Percentiles rank a stretch among this genome's conserved stretches.
These are phyloP conservation scores for Australoheros scitulus DNA, from an alignment of 2,113 vertebrate species.

Conservation along the genomic window DNA sequence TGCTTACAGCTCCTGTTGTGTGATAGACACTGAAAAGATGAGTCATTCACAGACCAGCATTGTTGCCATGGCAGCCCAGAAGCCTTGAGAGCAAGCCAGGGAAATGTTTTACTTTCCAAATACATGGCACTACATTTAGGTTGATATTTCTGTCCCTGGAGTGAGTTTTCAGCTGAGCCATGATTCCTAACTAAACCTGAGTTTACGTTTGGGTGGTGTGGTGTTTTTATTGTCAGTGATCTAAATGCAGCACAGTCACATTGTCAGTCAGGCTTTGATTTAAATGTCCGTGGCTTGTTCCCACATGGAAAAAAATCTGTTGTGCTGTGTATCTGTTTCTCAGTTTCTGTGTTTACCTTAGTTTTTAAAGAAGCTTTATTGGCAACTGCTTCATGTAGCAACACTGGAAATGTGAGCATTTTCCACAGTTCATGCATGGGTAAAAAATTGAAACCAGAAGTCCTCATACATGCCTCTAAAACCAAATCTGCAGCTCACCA, in stretches of 20 bases:
- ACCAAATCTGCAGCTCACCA: background rate
- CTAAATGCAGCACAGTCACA: background rate
- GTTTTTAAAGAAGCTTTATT: background rate
- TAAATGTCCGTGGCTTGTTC: background rate
- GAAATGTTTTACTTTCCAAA: conserved; percentile 69
- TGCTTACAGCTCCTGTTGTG: conserved; percentile 65
- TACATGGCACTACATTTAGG: conserved; percentile 56
- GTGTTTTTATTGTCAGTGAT: background rate
- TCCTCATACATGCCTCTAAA: background rate
- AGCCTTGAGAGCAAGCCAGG: conserved; percentile 65
- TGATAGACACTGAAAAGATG: conserved; percentile 75
- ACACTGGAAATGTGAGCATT: background rate
- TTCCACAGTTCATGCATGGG: background rate
- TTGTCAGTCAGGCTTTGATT: background rate
- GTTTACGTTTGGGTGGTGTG: background rate
- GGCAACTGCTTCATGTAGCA: background rate
- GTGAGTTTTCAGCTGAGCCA: conserved; percentile 30
- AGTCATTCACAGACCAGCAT: conserved; percentile 72
- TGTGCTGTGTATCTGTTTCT: background rate
- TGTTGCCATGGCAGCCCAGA: conserved; percentile 76
- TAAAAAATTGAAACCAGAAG: background rate
- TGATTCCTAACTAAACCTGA: conserved; percentile 14
- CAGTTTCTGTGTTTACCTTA: background rate
- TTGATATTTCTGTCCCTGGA: conserved; percentile 56
- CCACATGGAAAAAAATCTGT: background rate